Percentiles rank a stretch among this genome's conserved stretches.
Conservation (phyloP, 2,888 invertebrate genomes). For the Andrena minutula region DNA sequence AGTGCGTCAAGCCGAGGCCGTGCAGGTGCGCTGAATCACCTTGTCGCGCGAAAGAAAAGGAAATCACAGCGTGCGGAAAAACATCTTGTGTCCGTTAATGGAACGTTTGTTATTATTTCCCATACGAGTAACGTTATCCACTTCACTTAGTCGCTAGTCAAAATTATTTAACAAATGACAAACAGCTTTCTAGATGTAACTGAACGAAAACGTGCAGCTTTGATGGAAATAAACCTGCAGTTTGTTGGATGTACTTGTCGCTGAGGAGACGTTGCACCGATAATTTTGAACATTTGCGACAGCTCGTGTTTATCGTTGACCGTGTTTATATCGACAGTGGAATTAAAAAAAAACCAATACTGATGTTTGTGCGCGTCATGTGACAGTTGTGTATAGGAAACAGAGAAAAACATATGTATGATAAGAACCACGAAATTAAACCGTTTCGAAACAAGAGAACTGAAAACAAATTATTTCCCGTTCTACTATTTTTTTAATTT, state of each 20-base stretch:
- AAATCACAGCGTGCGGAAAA: slow-evolving; percentile 43
- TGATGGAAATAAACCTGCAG: not conserved
- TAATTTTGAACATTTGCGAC: not conserved
- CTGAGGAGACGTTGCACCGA: not conserved
- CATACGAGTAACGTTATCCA: not conserved
- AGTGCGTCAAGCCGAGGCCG: slow-evolving; percentile 61
- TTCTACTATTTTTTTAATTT: slow-evolving; percentile 1
- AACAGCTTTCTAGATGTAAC: not conserved
- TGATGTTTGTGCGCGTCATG: not conserved
- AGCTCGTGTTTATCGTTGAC: not conserved
- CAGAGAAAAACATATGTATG: not conserved
- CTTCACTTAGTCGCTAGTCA: not conserved
- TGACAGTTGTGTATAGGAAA: not conserved
- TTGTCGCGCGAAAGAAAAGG: slow-evolving; percentile 50
- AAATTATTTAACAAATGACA: not conserved
- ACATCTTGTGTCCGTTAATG: slow-evolving; percentile 41
- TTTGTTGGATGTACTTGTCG: not conserved
- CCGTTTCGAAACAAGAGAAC: slow-evolving; percentile 11
- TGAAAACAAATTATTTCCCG: not conserved
- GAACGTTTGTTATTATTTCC: slow-evolving; percentile 14
- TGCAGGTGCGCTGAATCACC: slow-evolving; percentile 69
- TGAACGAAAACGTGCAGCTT: not conserved
- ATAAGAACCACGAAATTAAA: not conserved
- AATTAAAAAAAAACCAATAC: not conserved
- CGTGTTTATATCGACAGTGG: not conserved